phyloP scores from a whole-genome alignment of 2,888 invertebrate genomes.

The Eupsilia transversa region DNA sequence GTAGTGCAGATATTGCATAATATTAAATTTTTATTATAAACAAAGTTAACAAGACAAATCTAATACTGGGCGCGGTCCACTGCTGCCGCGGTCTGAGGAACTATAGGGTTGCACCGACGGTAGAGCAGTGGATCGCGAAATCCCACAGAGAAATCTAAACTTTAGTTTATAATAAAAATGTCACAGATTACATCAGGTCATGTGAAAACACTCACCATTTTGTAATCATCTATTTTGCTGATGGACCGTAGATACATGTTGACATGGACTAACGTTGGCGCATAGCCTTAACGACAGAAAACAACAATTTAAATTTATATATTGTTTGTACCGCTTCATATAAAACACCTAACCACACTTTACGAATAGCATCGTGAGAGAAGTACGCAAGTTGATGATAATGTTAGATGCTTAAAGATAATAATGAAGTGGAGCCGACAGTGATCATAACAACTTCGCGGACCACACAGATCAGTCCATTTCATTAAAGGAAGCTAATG shows the following conservation, averaged over 20 bases:
- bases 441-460: background rate
- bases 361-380: conserved; percentile 46
- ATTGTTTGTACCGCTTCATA: conserved; percentile 72
- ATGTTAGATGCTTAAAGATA: conserved; percentile 81
- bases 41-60: conserved; percentile 71
- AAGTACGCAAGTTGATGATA: conserved; percentile 74
- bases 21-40: conserved; percentile 85
- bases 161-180: conserved; percentile 85
- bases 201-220: conserved; percentile 96
- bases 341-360: conserved; percentile 57
- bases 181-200: conserved; percentile 72
- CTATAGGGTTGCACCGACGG: conserved; percentile 31
- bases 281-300: conserved; percentile 92
- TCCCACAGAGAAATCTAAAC: conserved; percentile 67
- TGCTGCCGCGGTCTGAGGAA: conserved; percentile 43
- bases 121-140: conserved; percentile 50
- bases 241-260: conserved; percentile 99
- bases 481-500: conserved; percentile 78
- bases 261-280: conserved; percentile 96
- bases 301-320: conserved; percentile 75
- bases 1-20: conserved; percentile 85
- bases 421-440: conserved; percentile 75
- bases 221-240: conserved; percentile 99
- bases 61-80: conserved; percentile 52
- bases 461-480: conserved; percentile 67